Base-by-base conservation (phyloP, 2,797 vertebrate species). In the Brachyalestes nurse region DNA sequence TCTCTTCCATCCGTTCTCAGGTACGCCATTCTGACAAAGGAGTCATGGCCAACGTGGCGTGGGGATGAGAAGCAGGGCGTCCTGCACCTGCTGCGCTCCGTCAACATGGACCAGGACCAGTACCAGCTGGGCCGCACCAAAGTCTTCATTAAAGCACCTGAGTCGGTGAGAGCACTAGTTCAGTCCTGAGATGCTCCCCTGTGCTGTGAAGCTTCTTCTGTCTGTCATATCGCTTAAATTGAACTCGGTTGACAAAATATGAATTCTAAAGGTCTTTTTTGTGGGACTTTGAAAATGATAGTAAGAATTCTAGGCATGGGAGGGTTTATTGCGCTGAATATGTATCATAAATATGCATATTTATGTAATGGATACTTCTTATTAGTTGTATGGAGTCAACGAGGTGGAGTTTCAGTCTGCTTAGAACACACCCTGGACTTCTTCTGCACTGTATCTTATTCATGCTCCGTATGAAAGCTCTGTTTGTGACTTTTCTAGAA, bases 51-150 rank as follows among this genome's bases (percentile, higher is more conserved):
- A 3, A 93, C 93, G 0, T 99, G 98, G 98, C 95, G 88, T 81
- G 98, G 98, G 21, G 97, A 99, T 0, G 97, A 99, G 91, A 99
- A 96, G 55, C 95, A 99, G 90, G 98, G 98, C 0, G 97, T 99
- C 19, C 91, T 97, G 72, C 96, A 99, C 79, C 91, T 99, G 76
- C 91, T 99, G 57, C 94, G 94, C 10, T 97, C 97, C 0, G 98
- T 99, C 87, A 96, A 97, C 92, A 96, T 99, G 96, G 98, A 99
- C 87, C 92, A 94, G 66, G 97, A 99, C 87, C 98, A 99, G 87
- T 99, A 93, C 92, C 97, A 99, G 91, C 96, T 99, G 0, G 98
- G 97, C 16, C 95, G 91, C 81, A 95, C 93, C 75, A 99, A 99
- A 88, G 86, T 99, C 86, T 99, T 99, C 91, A 95, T 99, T 84